Evolutionary conservation across 2,113 vertebrate genomes (phyloP).

Genomic region (Prietella phreatophila): DNA sequence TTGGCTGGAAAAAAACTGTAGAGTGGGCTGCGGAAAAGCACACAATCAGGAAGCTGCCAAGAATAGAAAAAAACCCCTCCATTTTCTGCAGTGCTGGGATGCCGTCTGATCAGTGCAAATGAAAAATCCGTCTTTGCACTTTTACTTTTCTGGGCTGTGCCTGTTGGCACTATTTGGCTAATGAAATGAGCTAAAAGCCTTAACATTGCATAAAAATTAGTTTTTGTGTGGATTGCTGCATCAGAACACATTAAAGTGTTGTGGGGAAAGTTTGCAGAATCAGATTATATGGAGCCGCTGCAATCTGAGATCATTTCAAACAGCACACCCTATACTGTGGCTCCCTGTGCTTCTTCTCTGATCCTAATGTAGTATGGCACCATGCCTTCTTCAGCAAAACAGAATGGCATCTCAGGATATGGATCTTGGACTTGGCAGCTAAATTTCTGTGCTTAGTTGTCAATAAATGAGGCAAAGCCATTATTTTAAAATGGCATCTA

Average conservation of each 20-base stretch:
- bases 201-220: slow-evolving; percentile 31
- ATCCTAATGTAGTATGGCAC: slow-evolving; percentile 72
- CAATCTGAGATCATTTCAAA: slow-evolving; percentile 65
- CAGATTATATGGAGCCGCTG: slow-evolving; percentile 66
- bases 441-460: slow-evolving; percentile 56
- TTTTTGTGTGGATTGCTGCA: slow-evolving; percentile 40
- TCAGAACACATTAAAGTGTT: slow-evolving; percentile 53
- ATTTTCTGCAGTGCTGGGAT: slow-evolving; percentile 26
- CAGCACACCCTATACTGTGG: slow-evolving; percentile 70
- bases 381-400: slow-evolving; percentile 72
- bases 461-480: slow-evolving; percentile 53
- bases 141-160: slow-evolving; percentile 30
- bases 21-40: slow-evolving; percentile 39
- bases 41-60: slow-evolving; percentile 22
- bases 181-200: slow-evolving; percentile 36
- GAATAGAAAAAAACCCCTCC: not conserved
- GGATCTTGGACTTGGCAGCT: slow-evolving; percentile 62
- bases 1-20: slow-evolving; percentile 34
- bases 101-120: slow-evolving; percentile 34
- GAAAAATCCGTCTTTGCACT: slow-evolving; percentile 24
- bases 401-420: slow-evolving; percentile 67
- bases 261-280: slow-evolving; percentile 57
- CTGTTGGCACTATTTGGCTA: slow-evolving; percentile 23
- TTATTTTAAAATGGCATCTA: slow-evolving; percentile 49
- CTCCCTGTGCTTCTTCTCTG: slow-evolving; percentile 65